phyloP scores from a whole-genome alignment of 2,797 vertebrate species.

The Syndactyla subalaris region DNA sequence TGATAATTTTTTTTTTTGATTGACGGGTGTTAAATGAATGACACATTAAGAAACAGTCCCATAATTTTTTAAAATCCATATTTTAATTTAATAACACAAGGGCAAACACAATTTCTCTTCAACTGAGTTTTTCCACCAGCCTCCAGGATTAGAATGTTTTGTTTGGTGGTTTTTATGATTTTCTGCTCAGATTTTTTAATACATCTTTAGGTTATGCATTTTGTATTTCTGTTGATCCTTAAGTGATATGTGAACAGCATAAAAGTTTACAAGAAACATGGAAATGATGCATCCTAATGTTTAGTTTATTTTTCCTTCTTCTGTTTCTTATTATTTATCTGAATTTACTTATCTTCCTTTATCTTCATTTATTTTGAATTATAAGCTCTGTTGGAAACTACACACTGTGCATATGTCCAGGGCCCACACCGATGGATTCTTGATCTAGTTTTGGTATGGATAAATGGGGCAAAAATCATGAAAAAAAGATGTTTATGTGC shows the following conservation, averaged over 20 bases:
- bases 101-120: not conserved
- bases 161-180: not conserved
- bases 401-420: not conserved
- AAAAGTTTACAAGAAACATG: not conserved
- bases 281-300: not conserved
- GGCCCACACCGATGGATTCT: not conserved
- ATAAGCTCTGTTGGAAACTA: not conserved
- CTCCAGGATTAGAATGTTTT: not conserved
- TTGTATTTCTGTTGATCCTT: not conserved
- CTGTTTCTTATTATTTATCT: not conserved
- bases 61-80: not conserved
- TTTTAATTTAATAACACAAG: not conserved
- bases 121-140: not conserved
- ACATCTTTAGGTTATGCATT: not conserved
- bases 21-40: not conserved
- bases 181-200: not conserved
- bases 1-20: not conserved
- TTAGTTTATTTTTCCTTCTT: not conserved
- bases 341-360: not conserved
- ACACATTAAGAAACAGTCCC: not conserved
- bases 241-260: not conserved
- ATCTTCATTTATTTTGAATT: not conserved
- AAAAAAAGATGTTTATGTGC: not conserved
- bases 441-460: not conserved
- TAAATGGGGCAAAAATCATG: not conserved